Percentiles rank a stretch among this genome's conserved stretches.
Evolutionary conservation across 2,888 invertebrate species (phyloP).

Genomic region (Caenorhabditis virilis): DNA sequence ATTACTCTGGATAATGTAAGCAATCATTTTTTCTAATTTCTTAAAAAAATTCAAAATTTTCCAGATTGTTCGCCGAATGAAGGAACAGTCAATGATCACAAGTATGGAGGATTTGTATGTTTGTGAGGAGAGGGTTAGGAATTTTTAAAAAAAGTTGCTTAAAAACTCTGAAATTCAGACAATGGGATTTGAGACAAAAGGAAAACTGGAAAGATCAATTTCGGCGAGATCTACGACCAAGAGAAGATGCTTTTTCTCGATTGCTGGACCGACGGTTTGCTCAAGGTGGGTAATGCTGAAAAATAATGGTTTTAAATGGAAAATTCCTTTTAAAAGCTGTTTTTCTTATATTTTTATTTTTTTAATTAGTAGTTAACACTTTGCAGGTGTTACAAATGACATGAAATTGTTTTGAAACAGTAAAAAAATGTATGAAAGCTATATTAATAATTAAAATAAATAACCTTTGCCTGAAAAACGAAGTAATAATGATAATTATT

Average conservation of each 20-base stretch:
- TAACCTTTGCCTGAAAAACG: no score
- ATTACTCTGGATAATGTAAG: conserved; percentile 30
- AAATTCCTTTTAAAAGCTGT: no score
- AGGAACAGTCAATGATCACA: conserved; percentile 11
- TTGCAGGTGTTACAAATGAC: no score
- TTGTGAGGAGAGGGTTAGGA: conserved; percentile 20
- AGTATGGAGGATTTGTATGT: conserved; percentile 12
- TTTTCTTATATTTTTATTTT: no score
- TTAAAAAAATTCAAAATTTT: not conserved
- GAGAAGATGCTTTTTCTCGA: conserved; percentile 28
- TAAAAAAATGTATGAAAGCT: no score
- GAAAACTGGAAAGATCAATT: no score
- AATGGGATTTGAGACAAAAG: no score
- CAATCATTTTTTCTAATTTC: not conserved
- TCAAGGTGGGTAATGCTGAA: conserved; percentile 13
- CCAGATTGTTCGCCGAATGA: conserved; percentile 29
- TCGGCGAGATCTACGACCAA: not conserved
- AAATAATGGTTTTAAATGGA: not conserved
- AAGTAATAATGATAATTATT: no score
- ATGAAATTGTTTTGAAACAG: no score
- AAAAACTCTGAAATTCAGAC: not conserved
- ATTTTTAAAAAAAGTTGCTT: not conserved
- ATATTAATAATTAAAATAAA: no score
- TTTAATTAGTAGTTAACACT: no score
- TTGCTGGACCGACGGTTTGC: conserved; percentile 25